phyloP scores from a whole-genome alignment of 2,797 vertebrate genomes.

The Miichthys miiuy region DNA sequence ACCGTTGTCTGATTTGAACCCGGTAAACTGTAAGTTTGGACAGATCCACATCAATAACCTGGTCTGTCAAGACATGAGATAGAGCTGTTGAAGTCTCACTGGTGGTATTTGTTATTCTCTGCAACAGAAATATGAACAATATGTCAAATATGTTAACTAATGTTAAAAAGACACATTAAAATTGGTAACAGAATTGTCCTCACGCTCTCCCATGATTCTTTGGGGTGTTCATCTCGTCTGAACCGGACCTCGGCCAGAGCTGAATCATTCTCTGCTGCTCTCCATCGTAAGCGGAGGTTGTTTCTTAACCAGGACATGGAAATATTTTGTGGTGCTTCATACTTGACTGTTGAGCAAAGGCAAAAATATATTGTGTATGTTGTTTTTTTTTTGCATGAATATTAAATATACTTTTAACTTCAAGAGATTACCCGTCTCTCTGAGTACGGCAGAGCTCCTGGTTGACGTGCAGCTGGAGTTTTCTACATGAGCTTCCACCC shows the following conservation, averaged over 20 bases:
- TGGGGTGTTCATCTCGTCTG: background rate
- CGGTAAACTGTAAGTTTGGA: constrained; percentile 53
- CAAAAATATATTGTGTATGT: background rate
- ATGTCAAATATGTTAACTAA: background rate
- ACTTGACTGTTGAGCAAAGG: constrained; percentile 73
- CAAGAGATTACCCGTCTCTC: constrained; percentile 53
- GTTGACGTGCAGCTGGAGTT: constrained; percentile 61
- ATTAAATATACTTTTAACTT: too few relatives aligned
- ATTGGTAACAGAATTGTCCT: background rate
- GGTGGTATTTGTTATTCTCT: constrained; percentile 53
- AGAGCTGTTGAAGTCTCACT: background rate
- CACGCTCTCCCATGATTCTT: constrained; percentile 59
- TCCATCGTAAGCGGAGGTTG: constrained; percentile 65
- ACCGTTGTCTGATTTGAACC: constrained; percentile 72
- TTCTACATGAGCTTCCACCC: constrained; percentile 61
- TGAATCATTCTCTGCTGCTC: background rate
- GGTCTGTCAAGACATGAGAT: constrained; percentile 52
- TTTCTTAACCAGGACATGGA: constrained; percentile 53
- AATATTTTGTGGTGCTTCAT: constrained; percentile 56
- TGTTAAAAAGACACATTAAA: background rate
- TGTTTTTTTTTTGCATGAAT: background rate
- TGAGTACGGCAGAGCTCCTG: constrained; percentile 41
- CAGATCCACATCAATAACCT: constrained; percentile 59
- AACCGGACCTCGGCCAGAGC: constrained; percentile 62
- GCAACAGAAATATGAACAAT: constrained; percentile 23